Base-by-base conservation (phyloP, 37 sponge, comb jelly and placozoan species). In the Haliclona indistincta region DNA sequence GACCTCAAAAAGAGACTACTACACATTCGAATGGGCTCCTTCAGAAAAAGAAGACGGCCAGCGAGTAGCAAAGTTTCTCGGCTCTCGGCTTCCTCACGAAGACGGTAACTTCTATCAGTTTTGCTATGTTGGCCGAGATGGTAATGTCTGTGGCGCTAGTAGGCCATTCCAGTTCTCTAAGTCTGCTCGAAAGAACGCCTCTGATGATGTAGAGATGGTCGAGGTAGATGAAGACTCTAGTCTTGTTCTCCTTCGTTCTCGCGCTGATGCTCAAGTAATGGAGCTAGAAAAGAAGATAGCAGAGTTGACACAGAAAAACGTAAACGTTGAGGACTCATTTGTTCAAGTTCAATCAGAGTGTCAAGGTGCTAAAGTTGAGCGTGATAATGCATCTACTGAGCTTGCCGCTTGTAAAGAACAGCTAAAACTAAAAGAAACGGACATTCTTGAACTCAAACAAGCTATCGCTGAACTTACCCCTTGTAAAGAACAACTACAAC, bases 21-120 rank as follows among this genome's bases (percentile, higher is more conserved):
- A 92, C 75, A 92, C 93, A 26, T 92, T 92, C 51, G 88, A 88
- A 32, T 92, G 93, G 93, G 93, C 75, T 2, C 81, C 78, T 0
- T n/a, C 38, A 7, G 58, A 43, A 32, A 49, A 54, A 23, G 65
- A 71, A 62, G 66, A 34, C 6, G 71, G 52, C 30, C n/a, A 26
- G 32, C 20, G 6, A 47, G 73, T 37, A 19, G 79, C 82, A 47
- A 82, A 65, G 8, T 90, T 83, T 37, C 56, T 86, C 40, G 81
- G 81, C 19, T 74, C 81, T 22, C 75, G 85, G 38, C 52, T 90
- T 2, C 91, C 91, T 0, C 81, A 86, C 4, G 77, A 80, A 41
- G 91, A 90, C 68, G 74, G 79, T 5, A 61, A 80, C 41, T 81
- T 85, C 64, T 90, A 90, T 38, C 86, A 85, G 68, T 78, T 89